Evolutionary conservation across 2,797 vertebrate genomes (phyloP), one percentile per base, ranked within the genome.

Genomic region (Steatocranus sp.): DNA sequence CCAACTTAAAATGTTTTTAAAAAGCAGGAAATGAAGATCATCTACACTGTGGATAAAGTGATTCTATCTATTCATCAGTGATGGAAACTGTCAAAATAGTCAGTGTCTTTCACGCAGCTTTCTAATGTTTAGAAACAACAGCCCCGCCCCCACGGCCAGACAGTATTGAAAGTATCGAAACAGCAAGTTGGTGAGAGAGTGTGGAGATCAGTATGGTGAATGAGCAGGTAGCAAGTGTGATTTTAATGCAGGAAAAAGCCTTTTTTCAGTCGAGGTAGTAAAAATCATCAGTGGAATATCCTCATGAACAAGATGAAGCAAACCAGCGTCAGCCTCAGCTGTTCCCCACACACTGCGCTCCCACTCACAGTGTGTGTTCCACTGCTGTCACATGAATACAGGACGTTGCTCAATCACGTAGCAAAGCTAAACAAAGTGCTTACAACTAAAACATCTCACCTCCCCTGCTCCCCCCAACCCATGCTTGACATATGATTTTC

Each of bases 351-450:
- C 5, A 36, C 86, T 41, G 83, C 2, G 83, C 75, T 83, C 83
- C 68, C 53, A 9, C 70, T 79, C 68, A 43, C 75, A 89, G 79
- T 1, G 58, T 5, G 76, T 8, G 25, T 83, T 83, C 76, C 79
- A 6, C 66, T 1, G 74, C 86, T 58, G 83, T n/a, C 12, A 41
- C 11, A n/a, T n/a, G n/a, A n/a, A n/a, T n/a, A n/a, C n/a, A n/a
- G n/a, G n/a, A n/a, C n/a, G n/a, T n/a, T n/a, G n/a, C n/a, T n/a
- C n/a, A n/a, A n/a, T 87, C 80, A 76, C 18, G 74, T 7, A 15
- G 83, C 85, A 83, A 48, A 88, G 76, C 43, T 48, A 89, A 80
- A 91, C 87, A 85, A 89, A 88, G 85, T 83, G 86, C 68, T 89
- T 53, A 88, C 74, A 87, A 82, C 81, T 38, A 79, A 73, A 87